A percentile compares a stretch with the other conserved stretches of the same genome.
These are phyloP conservation scores for Contarinia nasturtii DNA, from an alignment of 1,140 invertebrate species.

Conservation along the genomic window DNA sequence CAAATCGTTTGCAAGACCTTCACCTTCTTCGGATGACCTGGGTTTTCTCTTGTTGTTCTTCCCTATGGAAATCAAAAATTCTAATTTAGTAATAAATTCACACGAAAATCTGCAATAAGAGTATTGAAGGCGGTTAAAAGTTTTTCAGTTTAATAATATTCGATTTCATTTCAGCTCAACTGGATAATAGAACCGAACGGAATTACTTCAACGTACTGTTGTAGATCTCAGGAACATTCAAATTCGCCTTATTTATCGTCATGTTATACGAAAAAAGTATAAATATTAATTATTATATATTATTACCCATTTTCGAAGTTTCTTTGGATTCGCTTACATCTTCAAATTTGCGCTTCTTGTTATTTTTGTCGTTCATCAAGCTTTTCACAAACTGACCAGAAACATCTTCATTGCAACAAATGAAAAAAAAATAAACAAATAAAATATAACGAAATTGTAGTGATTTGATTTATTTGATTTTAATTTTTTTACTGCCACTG, in stretches of 20 bases:
- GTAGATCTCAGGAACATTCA: conserved; percentile 1
- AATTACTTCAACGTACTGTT: conserved; percentile 3
- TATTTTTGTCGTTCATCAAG: conserved; percentile 12
- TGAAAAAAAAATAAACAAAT: no score
- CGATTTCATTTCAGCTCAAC: background rate
- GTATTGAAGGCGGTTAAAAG: conserved; percentile 8
- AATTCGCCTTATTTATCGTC: conserved; percentile 14
- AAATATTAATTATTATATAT: no score
- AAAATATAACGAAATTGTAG: no score
- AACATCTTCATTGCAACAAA: conserved; percentile 4
- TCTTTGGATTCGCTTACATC: conserved; percentile 12
- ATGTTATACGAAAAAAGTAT: background rate
- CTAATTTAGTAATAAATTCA: conserved; percentile 14
- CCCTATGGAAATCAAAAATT: conserved; percentile 10
- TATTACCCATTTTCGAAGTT: background rate
- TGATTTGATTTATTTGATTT: no score
- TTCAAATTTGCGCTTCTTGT: conserved; percentile 5
- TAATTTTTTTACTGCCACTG: no score
- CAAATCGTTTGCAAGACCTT: background rate
- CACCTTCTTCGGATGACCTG: background rate
- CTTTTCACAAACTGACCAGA: conserved; percentile 8
- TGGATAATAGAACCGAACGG: conserved; percentile 2
- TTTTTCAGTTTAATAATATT: background rate
- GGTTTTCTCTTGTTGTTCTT: conserved; percentile 10
- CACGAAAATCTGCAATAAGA: conserved; percentile 8